Conservation (phyloP, 2,888 invertebrate species). For the Thereva nobilitata region DNA sequence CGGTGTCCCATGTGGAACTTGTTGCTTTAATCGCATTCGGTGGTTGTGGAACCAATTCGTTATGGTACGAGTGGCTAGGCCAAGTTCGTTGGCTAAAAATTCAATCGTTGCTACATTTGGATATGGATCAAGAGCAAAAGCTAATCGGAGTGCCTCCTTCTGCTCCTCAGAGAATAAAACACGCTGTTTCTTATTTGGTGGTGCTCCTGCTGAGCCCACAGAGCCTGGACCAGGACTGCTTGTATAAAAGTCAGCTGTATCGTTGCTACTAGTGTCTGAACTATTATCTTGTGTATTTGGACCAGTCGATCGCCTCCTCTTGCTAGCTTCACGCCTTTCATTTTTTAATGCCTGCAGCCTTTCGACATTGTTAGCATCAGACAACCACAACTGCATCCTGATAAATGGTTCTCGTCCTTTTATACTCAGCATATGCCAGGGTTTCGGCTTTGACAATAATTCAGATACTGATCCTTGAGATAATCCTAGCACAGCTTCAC, state of each 20-base stretch:
- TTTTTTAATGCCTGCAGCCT: conserved; percentile 88
- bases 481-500: conserved; percentile 94
- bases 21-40: conserved; percentile 95
- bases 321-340: conserved; percentile 88
- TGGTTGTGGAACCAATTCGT: conserved; percentile 99
- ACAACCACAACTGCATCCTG: conserved; percentile 95
- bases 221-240: conserved; percentile 76
- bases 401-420: conserved; percentile 97
- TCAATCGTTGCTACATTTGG: conserved; percentile 96
- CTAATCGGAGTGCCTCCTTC: conserved; percentile 91
- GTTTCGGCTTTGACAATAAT: conserved; percentile 95
- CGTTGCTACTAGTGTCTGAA: conserved; percentile 85
- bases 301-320: conserved; percentile 81
- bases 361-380: conserved; percentile 93
- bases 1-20: conserved; percentile 76
- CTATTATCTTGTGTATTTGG: conserved; percentile 83
- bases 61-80: conserved; percentile 91
- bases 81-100: conserved; percentile 88
- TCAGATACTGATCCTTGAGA: conserved; percentile 98
- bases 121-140: conserved; percentile 95
- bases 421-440: conserved; percentile 98
- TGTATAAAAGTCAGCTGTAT: conserved; percentile 86
- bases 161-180: conserved; percentile 98
- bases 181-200: conserved; percentile 91
- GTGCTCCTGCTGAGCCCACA: conserved; percentile 62